Base-by-base conservation (phyloP, 2,113 vertebrate species). In the Cygnus buccinator region DNA sequence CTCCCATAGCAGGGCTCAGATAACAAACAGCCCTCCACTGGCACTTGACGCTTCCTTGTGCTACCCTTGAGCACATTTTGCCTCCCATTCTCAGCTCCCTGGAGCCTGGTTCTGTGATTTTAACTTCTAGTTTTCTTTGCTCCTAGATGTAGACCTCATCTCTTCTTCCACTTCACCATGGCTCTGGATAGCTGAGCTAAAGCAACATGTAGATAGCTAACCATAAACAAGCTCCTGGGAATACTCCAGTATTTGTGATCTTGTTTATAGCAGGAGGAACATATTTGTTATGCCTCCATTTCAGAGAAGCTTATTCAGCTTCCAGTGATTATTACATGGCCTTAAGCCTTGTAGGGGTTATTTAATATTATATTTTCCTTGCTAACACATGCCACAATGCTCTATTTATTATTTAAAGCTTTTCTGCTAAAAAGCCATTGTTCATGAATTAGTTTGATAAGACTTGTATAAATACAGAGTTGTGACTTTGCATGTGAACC, bases 391-490 rank as follows among this genome's bases (percentile, higher is more conserved):
- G 33, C 33, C 68, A 83, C 21, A 63, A 25, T 54, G 44, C 9
- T 54, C 11, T 41, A 77, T 28, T 73, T 61, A 18, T 68, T 78
- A 58, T 66, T 95, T 93, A 48, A 82, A 74, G 3, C 2, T 89
- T 86, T 73, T 82, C 31, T 91, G 28, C 28, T 91, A 52, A 75
- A 85, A 70, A 3, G 2, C 28, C 10, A 54, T 71, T 87, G 28
- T 81, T 93, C 37, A 10, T 59, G 2, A 87, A 61, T 84, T 81
- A 87, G 43, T 91, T 89, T 91, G 91, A 84, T 94, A 93, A 87
- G 80, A 52, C 19, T 93, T 84, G 33, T 67, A n/a, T 78, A 89
- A 86, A 87, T n/a, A 55, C 31, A 55, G 48, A 54, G 11, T 74
- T 31, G 9, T 67, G 65, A 81, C 35, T 87, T 95, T 71, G 31